Base-by-base conservation (phyloP, 2,797 vertebrate genomes). In the Chiroxiphia lanceolata region DNA sequence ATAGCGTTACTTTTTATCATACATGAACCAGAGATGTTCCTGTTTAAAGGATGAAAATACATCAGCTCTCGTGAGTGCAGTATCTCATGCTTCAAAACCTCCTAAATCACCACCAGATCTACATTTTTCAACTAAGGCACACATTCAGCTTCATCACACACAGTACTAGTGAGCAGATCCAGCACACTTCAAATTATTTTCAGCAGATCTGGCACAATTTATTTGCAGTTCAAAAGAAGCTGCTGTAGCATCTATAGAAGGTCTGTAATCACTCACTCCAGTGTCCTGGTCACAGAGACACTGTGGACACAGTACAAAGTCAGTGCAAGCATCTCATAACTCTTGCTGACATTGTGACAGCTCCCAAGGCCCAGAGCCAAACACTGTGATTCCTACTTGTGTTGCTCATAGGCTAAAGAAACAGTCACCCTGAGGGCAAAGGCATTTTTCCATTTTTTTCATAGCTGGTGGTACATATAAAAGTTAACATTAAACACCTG, bases 401-500 rank as follows among this genome's bases (percentile, higher is more conserved):
- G 56, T 40, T 89, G 68, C 47, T 88, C 70, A 56, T 4, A 40
- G 59, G 34, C 83, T 83, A 82, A 88, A 93, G 76, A 92, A 90
- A 72, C 29, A 44, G n/a, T 78, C 51, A 21, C 31, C 61, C 40
- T 38, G 38, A 85, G 33, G 15, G n/a, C 33, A 93, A 95, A 74
- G 33, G 9, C 21, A 23, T 63, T 88, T 76, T 76, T 82, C 44
- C 31, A 12, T 88, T 93, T 84, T 92, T 82, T 76, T 36, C 57
- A 50, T 36, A 90, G 69, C 3, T 70, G 29, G 45, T 76, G 79
- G 59, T 72, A 87, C 17, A 51, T 67, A 54, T 74, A 87, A 78
- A 96, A 85, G 34, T 57, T 60, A 91, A 78, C 54, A 45, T 84
- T 63, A 82, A 88, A 57, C 68, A 92, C 25, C 48, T 64, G 51